Evolutionary conservation across 2,797 vertebrate genomes (phyloP).

Genomic region (Sciaenops ocellatus): DNA sequence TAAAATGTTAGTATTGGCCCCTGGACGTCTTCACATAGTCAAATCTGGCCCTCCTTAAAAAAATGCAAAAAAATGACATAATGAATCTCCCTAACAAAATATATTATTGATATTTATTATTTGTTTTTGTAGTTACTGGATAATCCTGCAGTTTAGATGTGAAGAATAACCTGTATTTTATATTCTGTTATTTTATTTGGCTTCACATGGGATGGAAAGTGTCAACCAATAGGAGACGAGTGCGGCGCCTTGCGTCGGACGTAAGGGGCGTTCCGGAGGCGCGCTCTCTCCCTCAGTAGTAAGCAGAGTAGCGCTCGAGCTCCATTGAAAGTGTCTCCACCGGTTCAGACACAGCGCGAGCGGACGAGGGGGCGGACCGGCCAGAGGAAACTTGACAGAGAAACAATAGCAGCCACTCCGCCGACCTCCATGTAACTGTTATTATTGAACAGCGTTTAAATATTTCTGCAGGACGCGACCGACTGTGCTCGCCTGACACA

Average conservation of each 20-base stretch:
- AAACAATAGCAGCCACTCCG: constrained; percentile 36
- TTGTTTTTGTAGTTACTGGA: neutral
- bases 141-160: too few species aligned
- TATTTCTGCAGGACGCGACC: constrained; percentile 2
- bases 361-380: constrained; percentile 68
- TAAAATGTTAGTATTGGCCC: too few species aligned
- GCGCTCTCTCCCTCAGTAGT: constrained; percentile 58
- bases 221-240: constrained; percentile 64
- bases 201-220: neutral
- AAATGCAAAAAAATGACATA: too few species aligned
- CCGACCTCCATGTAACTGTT: constrained; percentile 24
- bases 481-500: constrained; percentile 6
- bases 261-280: constrained; percentile 71
- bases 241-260: constrained; percentile 75
- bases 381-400: constrained; percentile 64
- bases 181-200: constrained; percentile 6
- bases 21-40: too few species aligned
- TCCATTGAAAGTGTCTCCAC: constrained; percentile 71
- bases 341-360: constrained; percentile 35
- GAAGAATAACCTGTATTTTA: neutral
- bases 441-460: neutral
- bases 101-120: neutral
- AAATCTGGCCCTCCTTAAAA: too few species aligned
- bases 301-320: constrained; percentile 57
- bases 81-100: neutral